phyloP scores from a whole-genome alignment of 1,140 invertebrate genomes.

The Diploscapter pachys region DNA sequence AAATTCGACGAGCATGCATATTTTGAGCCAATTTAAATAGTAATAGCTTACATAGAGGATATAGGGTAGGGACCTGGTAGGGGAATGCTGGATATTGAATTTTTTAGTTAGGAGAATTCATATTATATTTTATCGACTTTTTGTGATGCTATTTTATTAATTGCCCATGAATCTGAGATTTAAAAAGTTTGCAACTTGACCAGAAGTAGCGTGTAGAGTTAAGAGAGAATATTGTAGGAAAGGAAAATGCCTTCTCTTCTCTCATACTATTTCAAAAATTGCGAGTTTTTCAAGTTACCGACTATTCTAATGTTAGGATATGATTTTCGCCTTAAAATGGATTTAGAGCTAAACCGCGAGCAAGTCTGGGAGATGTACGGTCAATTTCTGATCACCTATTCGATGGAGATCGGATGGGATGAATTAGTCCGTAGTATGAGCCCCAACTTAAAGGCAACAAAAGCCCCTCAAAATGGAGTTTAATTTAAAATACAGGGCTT shows the following conservation, averaged over 20 bases:
- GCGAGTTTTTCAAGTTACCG: not conserved
- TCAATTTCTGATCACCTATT: constrained; percentile 37
- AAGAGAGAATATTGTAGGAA: not conserved
- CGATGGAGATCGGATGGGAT: constrained; percentile 50
- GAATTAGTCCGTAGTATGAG: constrained; percentile 50
- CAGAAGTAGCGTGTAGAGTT: too few species aligned
- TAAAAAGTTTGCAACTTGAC: too few species aligned
- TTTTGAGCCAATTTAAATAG: too few species aligned
- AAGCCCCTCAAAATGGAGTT: not conserved
- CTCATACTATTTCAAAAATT: not conserved
- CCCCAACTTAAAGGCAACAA: constrained; percentile 46
- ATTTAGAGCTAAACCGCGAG: constrained; percentile 8
- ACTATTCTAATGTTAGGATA: not conserved
- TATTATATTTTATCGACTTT: too few species aligned
- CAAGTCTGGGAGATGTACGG: constrained; percentile 46
- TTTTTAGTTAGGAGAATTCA: too few species aligned
- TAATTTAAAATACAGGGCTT: constrained; percentile 39
- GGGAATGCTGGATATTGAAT: not conserved
- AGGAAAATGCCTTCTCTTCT: not conserved
- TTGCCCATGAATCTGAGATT: too few species aligned
- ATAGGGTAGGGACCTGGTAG: not conserved
- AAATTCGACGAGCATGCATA: too few species aligned
- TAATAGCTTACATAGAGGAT: too few species aligned
- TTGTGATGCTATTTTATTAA: too few species aligned
- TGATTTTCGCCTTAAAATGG: constrained; percentile 29